Evolutionary conservation across 2,113 vertebrate genomes (phyloP).

Genomic region (Alouatta palliata): DNA sequence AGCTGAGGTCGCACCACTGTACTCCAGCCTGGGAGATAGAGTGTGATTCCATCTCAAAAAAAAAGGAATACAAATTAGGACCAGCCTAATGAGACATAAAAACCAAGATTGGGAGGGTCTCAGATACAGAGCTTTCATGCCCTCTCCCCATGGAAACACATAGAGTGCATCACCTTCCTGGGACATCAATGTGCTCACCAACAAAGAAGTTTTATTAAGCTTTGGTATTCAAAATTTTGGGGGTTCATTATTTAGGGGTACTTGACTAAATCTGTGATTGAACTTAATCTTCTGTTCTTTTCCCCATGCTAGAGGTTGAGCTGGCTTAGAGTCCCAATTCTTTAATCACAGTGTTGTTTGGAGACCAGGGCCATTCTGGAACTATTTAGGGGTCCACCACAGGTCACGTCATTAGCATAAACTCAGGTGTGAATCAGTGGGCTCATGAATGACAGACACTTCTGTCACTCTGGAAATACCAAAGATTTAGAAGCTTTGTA

Average conservation of each 20-base stretch:
- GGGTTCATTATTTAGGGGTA: not conserved
- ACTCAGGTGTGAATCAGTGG: not conserved
- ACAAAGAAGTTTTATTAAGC: not conserved
- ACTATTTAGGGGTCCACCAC: not conserved
- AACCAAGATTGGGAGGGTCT: not conserved
- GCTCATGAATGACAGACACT: not conserved
- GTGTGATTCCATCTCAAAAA: too few species aligned
- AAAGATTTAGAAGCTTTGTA: not conserved
- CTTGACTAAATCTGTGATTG: not conserved
- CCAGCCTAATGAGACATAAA: not conserved
- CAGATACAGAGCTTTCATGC: not conserved
- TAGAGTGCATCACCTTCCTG: not conserved
- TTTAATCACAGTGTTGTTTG: not conserved
- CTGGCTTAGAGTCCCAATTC: not conserved
- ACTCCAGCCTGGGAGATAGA: too few species aligned
- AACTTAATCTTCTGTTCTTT: not conserved
- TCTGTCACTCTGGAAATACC: not conserved
- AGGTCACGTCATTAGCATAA: not conserved
- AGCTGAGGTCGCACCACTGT: too few species aligned
- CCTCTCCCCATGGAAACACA: not conserved
- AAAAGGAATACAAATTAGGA: not conserved
- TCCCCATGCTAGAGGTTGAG: not conserved
- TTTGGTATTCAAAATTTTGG: not conserved
- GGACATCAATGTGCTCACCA: not conserved
- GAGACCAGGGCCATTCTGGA: not conserved